Base-by-base conservation (phyloP, 2,113 vertebrate species). In the Brachyhypopomus gauderio region DNA sequence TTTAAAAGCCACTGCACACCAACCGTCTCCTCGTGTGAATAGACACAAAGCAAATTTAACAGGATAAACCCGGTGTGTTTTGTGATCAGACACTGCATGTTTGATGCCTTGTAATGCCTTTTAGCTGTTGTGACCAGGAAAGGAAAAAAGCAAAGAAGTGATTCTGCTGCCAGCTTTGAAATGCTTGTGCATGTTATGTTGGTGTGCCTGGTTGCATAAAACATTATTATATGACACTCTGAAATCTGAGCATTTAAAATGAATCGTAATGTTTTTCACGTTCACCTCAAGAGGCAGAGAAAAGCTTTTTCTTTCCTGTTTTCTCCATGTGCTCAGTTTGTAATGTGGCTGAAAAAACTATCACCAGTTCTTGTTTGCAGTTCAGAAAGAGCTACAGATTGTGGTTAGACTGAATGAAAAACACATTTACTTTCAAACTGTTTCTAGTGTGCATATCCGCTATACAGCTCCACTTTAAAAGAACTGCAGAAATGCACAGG, bases 1-100 rank as follows among this genome's bases (percentile, higher is more conserved):
- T 93, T 92, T 93, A 90, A 92, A 92, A 93, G 90, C 87, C 77
- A 82, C 79, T 14, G 9, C 45, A 73, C 78, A 72, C 74, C 27
- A 27, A 75, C 74, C 58, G 59, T 84, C 60, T 77, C 69, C 59
- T 84, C 75, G 67, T 73, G 77, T 79, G 70, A 84, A 77, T 80
- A 30, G 58, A 30, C 6, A 14, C 38, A 52, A 48, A 64, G 5
- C 55, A 45, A 41, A 56, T 80, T 80, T 84, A 27, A 71, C 25
- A n/a, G 20, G 36, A 69, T 69, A 41, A 48, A 72, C 60, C 23
- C 0, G 23, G 12, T 9, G 16, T n/a, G 17, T 75, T 80, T 66
- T n/a, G 34, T 58, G 3, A 59, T 80, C 52, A 58, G 72, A 12
- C 2, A 14, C 14, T 64, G 23, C 19, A 3, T 52, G 38, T 52